Base-by-base conservation (phyloP, 2,113 vertebrate genomes). In the Odocoileus hemionus region DNA sequence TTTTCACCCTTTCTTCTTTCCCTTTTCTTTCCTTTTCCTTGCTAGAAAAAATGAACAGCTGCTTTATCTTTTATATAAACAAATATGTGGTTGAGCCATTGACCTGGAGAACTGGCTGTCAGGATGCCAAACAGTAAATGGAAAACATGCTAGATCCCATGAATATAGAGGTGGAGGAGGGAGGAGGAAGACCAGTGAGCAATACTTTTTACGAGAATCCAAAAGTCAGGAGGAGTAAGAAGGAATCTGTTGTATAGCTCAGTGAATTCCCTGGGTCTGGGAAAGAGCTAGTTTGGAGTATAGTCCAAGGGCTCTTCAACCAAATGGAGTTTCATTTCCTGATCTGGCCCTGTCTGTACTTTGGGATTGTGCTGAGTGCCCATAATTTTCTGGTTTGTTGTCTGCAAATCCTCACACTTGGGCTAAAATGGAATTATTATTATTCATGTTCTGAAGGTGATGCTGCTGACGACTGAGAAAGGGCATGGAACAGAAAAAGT, bases 11-110 rank as follows among this genome's bases (percentile, higher is more conserved):
- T 54, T 26, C 21, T 13, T 47, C 21, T 33, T 61, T 52, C 50
- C 36, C 39, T 80, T 80, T 39, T 52, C 45, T 15, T 60, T 64
- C 13, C 8, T 83, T 93, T 74, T 89, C 19, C 28, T 96, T 89
- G 30, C 28, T 88, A 88, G 86, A 93, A 96, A 95, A 96, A 54
- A 95, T 61, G 86, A 96, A 58, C 57, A 94, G 67, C n/a, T 74
- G n/a, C 19, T 90, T 96, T 95, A 52, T 95, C 26, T 89, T 97
- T 55, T 76, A 87, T 87, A 87, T 96, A 96, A 96, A 96, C 79
- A 95, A 96, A 95, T 92, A 43, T 95, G 58, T 78, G 17, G 3
- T 58, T 96, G 55, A 76, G 58, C n/a, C 86, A 61, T 39, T 94
- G 76, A 89, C 86, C 54, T 84, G 79, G 26, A 96, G 64, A 91